phyloP scores from a whole-genome alignment of 2,888 invertebrate genomes.

The Spatulosminthurus flaviceps region DNA sequence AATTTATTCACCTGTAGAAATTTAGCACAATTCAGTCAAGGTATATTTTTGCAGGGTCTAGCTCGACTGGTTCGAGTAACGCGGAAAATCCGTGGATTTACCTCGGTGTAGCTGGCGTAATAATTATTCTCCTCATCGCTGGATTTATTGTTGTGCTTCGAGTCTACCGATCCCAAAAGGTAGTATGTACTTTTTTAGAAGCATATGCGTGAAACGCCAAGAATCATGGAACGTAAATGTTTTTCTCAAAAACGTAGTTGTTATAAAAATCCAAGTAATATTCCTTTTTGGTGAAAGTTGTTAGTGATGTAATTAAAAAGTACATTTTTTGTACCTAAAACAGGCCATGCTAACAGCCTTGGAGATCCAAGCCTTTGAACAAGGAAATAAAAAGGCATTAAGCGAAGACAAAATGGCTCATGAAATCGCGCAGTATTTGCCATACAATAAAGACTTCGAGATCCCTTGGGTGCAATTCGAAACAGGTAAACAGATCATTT shows the following conservation, averaged over 20 bases:
- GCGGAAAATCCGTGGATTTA: not conserved
- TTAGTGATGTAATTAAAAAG: not conserved
- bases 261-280: too few species aligned
- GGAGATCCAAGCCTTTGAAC: constrained; percentile 27
- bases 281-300: not conserved
- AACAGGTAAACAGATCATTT: constrained; percentile 11
- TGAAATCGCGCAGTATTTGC: constrained; percentile 32
- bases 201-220: not conserved
- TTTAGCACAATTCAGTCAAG: not conserved
- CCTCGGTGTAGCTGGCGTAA: not conserved
- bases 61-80: not conserved
- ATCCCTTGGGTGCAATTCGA: not conserved
- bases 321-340: not conserved
- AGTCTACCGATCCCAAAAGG: not conserved
- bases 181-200: not conserved
- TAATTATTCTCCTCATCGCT: not conserved
- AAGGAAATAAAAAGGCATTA: constrained; percentile 23
- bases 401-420: not conserved
- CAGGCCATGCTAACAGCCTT: constrained; percentile 2
- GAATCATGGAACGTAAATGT: not conserved
- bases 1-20: too few species aligned
- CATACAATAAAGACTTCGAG: constrained; percentile 34
- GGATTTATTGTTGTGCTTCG: not conserved
- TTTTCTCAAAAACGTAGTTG: too few species aligned
- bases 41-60: not conserved